These are phyloP conservation scores for Mythimna lalbum DNA, from an alignment of 2,888 invertebrate genomes.

Conservation along the genomic window DNA sequence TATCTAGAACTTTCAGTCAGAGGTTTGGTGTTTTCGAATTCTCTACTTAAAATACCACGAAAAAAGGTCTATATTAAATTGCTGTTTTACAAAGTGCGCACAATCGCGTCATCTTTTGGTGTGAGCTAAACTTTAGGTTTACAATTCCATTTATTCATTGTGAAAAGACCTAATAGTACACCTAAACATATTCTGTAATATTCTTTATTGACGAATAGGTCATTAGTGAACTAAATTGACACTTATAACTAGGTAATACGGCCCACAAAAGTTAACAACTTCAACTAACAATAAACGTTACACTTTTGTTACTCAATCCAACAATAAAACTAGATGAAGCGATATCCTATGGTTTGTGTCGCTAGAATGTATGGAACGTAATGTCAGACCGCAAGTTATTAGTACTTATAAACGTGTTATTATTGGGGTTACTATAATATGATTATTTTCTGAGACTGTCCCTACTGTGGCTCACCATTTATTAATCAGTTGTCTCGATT, in stretches of 20 bases:
- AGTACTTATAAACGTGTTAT: conserved; percentile 78
- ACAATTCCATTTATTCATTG: background rate
- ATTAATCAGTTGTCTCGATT: background rate
- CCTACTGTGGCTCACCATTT: background rate
- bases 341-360: conserved; percentile 38
- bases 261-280: background rate
- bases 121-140: background rate
- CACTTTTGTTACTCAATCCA: conserved; percentile 10
- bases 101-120: background rate
- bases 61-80: background rate
- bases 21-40: too few relatives aligned
- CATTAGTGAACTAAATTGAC: background rate
- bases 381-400: conserved; percentile 70
- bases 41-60: too few relatives aligned
- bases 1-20: too few relatives aligned
- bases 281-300: conserved; percentile 1
- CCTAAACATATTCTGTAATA: background rate
- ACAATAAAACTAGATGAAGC: conserved; percentile 46
- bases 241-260: background rate
- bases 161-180: background rate
- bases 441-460: conserved; percentile 36
- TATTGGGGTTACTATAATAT: conserved; percentile 70
- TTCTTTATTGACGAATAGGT: background rate
- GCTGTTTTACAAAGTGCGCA: background rate
- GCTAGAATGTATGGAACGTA: conserved; percentile 61